Base-by-base conservation (phyloP, 37 sponge, comb jelly and placozoan species). In the Diacarnus erythraeanus region DNA sequence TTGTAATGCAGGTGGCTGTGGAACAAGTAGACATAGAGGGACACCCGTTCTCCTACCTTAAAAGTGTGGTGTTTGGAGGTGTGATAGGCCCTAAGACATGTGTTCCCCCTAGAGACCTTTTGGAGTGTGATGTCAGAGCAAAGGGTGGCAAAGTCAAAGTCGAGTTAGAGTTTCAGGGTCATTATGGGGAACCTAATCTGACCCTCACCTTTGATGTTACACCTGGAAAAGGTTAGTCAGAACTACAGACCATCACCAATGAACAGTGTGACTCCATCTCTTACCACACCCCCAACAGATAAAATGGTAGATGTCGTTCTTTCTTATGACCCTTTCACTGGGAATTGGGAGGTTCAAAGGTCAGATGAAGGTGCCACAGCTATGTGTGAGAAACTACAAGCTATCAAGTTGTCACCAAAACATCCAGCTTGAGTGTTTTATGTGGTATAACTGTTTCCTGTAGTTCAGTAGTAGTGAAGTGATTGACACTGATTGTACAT, bases 151-250 rank as follows among this genome's bases (percentile, higher is more conserved):
- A 59, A 30, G 36, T 75, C 21, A 17, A 9, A 4, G 59, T 84
- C 20, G 39, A 40, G 58, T 26, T 83, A 8, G 70, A 20, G 38
- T 59, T 90, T 23, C 85, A 80, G 29, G 71, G 57, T 17, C 86
- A 90, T 41, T 90, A 90, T 70, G 78, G 82, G 31, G 91, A 90
- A 38, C 91, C 91, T 1, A 36, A 42, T 0, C 39, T 90, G 35
- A 42, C 34, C 17, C 38, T 86, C n/a, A 30, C 73, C 1, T 20
- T 84, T 23, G 26, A 2, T 30, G 56, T 84, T 3, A 58, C 71
- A 42, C 42, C 36, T 26, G 57, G 76, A 35, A 66, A 34, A 71
- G 25, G 75, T 79, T 18, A 67, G 71, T n/a, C n/a, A n/a, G n/a
- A n/a, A n/a, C n/a, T n/a, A n/a, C n/a, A n/a, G n/a, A n/a, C n/a